Conservation (phyloP, 2,797 vertebrate genomes). For the Carcharodon carcharias region DNA sequence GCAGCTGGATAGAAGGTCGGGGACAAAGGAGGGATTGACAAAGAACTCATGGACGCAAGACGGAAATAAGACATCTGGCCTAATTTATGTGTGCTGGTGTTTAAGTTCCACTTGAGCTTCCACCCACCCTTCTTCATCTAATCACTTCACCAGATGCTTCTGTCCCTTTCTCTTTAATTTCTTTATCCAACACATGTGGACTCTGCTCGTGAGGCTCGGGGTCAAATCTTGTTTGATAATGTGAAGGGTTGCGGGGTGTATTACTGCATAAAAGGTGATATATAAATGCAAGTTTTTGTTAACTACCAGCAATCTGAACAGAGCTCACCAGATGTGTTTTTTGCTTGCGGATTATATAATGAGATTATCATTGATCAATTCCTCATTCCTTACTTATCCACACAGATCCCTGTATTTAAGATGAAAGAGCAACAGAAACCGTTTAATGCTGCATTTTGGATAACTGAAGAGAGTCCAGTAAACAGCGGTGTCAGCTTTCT, state of each 20-base stretch:
- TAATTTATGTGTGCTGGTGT: not conserved
- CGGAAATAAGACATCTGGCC: not conserved
- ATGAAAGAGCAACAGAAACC: not conserved
- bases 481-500: not conserved
- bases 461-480: not conserved
- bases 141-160: not conserved
- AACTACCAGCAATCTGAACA: not conserved
- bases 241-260: not conserved
- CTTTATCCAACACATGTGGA: not conserved
- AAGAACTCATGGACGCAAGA: too few species aligned
- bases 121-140: not conserved
- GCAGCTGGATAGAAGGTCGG: too few species aligned
- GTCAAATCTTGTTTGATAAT: not conserved
- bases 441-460: not conserved
- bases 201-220: not conserved
- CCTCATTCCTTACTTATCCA: not conserved
- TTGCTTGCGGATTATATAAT: not conserved
- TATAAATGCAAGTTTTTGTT: not conserved
- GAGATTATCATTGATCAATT: not conserved
- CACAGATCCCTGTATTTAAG: not conserved
- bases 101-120: not conserved
- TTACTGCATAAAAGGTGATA: not conserved
- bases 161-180: not conserved
- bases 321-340: not conserved
- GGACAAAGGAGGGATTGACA: too few species aligned